Evolutionary conservation across 2,113 vertebrate species (phyloP).

Genomic region (Puffinus mauretanicus): DNA sequence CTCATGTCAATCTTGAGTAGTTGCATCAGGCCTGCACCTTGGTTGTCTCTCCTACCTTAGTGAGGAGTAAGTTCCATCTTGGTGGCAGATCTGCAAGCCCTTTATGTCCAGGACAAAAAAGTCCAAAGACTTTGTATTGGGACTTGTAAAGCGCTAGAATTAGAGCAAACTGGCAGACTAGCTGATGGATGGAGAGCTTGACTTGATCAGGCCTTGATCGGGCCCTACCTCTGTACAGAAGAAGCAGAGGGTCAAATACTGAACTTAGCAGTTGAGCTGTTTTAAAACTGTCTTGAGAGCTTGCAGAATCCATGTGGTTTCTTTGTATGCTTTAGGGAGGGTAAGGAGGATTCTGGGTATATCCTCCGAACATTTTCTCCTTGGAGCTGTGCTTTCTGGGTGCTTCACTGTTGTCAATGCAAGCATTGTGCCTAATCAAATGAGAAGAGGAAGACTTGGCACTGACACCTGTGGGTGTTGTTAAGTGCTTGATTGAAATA

Average conservation of each 20-base stretch:
- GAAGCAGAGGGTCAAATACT: not conserved
- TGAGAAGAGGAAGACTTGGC: not conserved
- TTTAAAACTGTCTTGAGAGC: not conserved
- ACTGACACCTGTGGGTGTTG: not conserved
- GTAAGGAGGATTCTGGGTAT: not conserved
- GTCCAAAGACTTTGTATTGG: not conserved
- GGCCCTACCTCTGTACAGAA: not conserved
- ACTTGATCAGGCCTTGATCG: not conserved
- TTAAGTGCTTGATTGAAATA: not conserved
- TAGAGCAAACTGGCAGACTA: not conserved
- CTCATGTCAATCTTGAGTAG: not conserved
- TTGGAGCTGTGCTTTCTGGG: not conserved
- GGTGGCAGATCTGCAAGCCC: not conserved
- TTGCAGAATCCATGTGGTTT: not conserved
- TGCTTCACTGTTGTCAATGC: not conserved
- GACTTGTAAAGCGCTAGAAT: not conserved
- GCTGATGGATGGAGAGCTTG: not conserved
- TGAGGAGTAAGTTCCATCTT: not conserved
- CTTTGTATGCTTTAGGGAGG: not conserved
- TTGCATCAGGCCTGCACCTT: not conserved
- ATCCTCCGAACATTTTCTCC: not conserved
- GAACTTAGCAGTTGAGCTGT: not conserved
- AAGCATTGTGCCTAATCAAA: not conserved
- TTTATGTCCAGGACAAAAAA: not conserved
- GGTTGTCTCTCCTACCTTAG: not conserved